Base-by-base conservation (phyloP, 2,888 invertebrate species). In the Acanthococcus lagerstroemiae region DNA sequence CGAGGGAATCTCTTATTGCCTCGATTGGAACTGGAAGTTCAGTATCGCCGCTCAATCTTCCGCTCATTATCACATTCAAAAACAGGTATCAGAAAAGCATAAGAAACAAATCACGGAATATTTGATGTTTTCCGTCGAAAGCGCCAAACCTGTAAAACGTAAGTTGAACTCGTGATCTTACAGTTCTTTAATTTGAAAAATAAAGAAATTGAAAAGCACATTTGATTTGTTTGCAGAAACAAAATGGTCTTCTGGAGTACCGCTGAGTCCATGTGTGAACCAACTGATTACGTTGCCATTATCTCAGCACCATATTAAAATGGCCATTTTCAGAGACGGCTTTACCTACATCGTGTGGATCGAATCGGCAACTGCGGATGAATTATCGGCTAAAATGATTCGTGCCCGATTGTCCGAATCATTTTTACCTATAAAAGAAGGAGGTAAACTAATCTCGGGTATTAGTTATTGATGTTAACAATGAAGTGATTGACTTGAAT, bases 351-450 rank as follows among this genome's bases (percentile, higher is more conserved):
- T 78, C 68, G 74, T 83, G 15, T 76, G 74, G 17, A 75, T 83
- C 21, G 79, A 81, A 67, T 80, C 81, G 15, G 82, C 85, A 60
- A 84, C 83, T 58, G 81, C 84, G 72, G 82, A 84, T 67, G 90
- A 91, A 50, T 48, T 61, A 30, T 61, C 61, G 4, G 61, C 61
- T 12, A 61, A 61, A 61, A 61, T 46, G 50, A 61, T 61, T 48
- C 50, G 61, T 7, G 27, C 48, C 2, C 48, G 61, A 48, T 50
- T 61, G 27, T 61, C 61, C 4, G 61, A 61, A 27, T 61, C 61
- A 6, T 61, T 61, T 61, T 50, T 61, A 19, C 61, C 61, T 0
- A 48, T 61, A 6, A 50, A 48, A 21, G 27, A 27, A 19, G 5
- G 26, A 4, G 61, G 61, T 61, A 27, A 25, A 21, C 17, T 12